These are phyloP conservation scores for Atrichornis clamosus DNA, from an alignment of 2,113 vertebrate genomes.

Conservation along the genomic window DNA sequence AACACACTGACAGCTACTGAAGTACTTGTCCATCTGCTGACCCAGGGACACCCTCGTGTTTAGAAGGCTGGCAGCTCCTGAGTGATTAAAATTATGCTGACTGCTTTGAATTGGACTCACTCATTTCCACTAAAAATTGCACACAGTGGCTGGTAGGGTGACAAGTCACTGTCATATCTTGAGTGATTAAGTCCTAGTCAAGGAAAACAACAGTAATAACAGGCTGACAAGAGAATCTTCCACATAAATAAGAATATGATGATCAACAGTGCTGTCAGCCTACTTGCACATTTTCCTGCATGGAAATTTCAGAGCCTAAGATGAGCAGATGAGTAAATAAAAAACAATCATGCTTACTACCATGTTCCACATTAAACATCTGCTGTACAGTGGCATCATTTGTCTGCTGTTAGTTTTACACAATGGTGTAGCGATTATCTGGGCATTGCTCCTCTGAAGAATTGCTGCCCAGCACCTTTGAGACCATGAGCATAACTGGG, in stretches of 20 bases:
- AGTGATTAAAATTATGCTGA: not conserved
- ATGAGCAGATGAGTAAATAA: not conserved
- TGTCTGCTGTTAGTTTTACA: not conserved
- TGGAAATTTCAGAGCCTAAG: not conserved
- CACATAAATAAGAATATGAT: not conserved
- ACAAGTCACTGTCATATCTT: not conserved
- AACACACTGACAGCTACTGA: not conserved
- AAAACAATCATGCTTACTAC: not conserved
- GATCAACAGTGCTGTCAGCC: not conserved
- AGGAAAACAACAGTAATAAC: not conserved
- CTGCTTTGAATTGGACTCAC: not conserved
- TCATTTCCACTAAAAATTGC: not conserved
- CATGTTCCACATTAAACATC: not conserved
- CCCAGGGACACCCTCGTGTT: not conserved
- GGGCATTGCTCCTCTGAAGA: not conserved
- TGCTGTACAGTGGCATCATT: not conserved
- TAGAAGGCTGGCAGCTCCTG: not conserved
- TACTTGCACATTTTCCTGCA: not conserved
- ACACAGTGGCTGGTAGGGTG: not conserved
- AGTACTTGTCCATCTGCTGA: not conserved
- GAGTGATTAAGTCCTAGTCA: slow-evolving; percentile 29
- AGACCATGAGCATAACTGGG: not conserved
- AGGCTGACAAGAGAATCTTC: not conserved
- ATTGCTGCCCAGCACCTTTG: not conserved
- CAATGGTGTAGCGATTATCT: not conserved